Percentiles rank a stretch among this genome's conserved stretches.
phyloP scores from a whole-genome alignment of 2,797 vertebrate species.

The Melanotaenia maccullochi region DNA sequence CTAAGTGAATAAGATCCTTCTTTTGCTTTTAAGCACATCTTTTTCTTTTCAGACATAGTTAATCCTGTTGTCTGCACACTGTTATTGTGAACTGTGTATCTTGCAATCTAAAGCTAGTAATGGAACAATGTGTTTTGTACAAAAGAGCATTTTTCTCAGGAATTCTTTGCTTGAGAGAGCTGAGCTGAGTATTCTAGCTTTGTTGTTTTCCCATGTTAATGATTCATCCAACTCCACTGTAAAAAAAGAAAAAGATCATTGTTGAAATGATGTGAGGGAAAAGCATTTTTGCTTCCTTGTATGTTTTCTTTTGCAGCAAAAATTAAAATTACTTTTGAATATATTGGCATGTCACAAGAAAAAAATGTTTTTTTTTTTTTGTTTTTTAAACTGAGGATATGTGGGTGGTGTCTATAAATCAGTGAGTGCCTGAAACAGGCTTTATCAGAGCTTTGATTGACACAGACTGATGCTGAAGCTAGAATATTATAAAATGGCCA shows the following conservation, averaged over 20 bases:
- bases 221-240: not conserved
- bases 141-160: not conserved
- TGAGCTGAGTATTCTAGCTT: not conserved
- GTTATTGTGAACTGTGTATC: conserved; percentile 7
- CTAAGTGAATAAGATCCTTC: not conserved
- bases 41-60: not conserved
- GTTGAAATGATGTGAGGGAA: not conserved
- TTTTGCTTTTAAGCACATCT: not conserved
- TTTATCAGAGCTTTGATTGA: not conserved
- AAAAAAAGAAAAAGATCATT: not conserved
- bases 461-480: not conserved
- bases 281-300: not conserved
- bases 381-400: not conserved
- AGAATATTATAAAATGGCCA: not conserved
- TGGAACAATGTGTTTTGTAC: not conserved
- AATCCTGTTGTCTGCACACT: not conserved
- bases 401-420: conserved; percentile 6
- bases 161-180: not conserved
- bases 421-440: conserved; percentile 5
- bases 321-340: not conserved
- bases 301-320: conserved; percentile 2
- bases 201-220: not conserved
- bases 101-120: not conserved
- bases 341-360: not conserved
- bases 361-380: no score